These are phyloP conservation scores for Philonicus albiceps DNA, from an alignment of 2,888 invertebrate genomes.

Conservation along the genomic window DNA sequence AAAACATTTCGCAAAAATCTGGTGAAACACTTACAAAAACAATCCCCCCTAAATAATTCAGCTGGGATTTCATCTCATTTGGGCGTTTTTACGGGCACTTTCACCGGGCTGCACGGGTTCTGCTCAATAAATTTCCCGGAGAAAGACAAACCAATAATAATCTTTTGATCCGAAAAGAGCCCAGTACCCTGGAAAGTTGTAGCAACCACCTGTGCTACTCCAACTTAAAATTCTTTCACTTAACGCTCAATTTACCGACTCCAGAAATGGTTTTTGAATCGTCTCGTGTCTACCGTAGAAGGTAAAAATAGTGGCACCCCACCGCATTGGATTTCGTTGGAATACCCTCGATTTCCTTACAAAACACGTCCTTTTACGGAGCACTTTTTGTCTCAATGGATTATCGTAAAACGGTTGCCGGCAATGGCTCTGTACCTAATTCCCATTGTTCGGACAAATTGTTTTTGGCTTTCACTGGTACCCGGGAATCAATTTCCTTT, in stretches of 20 bases:
- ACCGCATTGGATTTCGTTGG: not conserved
- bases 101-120: not conserved
- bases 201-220: slow-evolving; percentile 1
- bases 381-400: slow-evolving; percentile 24
- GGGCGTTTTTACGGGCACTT: not conserved
- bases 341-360: slow-evolving; percentile 12
- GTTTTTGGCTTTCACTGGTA: slow-evolving; percentile 33
- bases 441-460: slow-evolving; percentile 35
- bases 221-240: not conserved
- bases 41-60: not conserved
- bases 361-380: slow-evolving; percentile 20
- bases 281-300: not conserved
- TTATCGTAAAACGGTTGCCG: slow-evolving; percentile 18
- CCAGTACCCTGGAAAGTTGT: not conserved
- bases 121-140: slow-evolving; percentile 1
- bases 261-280: slow-evolving; percentile 1
- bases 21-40: not conserved
- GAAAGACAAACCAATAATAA: slow-evolving; percentile 7
- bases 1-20: not conserved
- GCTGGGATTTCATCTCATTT: not conserved
- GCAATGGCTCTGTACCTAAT: slow-evolving; percentile 20
- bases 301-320: not conserved
- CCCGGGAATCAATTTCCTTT: slow-evolving; percentile 33
- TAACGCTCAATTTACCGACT: not conserved
- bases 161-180: not conserved